Conservation (phyloP, 1,140 invertebrate species). For the Monochamus saltuarius region DNA sequence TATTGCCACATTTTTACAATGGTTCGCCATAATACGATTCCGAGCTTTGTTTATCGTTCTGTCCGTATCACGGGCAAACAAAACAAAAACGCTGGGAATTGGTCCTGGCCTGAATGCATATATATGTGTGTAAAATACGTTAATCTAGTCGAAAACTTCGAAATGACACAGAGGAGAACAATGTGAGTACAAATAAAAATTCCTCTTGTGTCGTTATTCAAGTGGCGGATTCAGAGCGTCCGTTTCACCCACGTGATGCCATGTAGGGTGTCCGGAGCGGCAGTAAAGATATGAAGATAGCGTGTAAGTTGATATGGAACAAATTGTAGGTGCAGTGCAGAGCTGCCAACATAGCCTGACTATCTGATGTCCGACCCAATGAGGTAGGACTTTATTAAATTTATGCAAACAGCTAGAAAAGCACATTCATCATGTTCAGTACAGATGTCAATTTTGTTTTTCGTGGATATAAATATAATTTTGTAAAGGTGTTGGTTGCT, state of each 20-base stretch:
- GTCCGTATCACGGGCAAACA: background rate
- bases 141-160: slow-evolving; percentile 19
- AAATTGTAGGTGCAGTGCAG: slow-evolving; percentile 47
- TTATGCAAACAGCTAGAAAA: slow-evolving; percentile 32
- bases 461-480: too few species aligned
- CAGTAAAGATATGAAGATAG: slow-evolving; percentile 48
- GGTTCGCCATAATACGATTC: slow-evolving; percentile 7
- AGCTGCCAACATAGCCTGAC: slow-evolving; percentile 40
- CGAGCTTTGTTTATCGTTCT: background rate
- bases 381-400: slow-evolving; percentile 37
- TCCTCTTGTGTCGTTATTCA: slow-evolving; percentile 32
- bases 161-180: slow-evolving; percentile 26
- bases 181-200: slow-evolving; percentile 33
- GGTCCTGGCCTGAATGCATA: slow-evolving; percentile 1
- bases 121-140: slow-evolving; percentile 12
- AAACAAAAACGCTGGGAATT: background rate
- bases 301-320: slow-evolving; percentile 48
- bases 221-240: slow-evolving; percentile 32
- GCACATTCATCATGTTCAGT: slow-evolving; percentile 17
- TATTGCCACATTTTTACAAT: slow-evolving; percentile 16
- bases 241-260: slow-evolving; percentile 39
- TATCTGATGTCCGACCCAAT: slow-evolving; percentile 41
- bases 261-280: slow-evolving; percentile 43
- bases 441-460: too few species aligned
- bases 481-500: background rate